Evolutionary conservation across 2,888 invertebrate genomes (phyloP), one percentile per base, ranked within the genome.

Genomic region (Hylaea fasciaria): DNA sequence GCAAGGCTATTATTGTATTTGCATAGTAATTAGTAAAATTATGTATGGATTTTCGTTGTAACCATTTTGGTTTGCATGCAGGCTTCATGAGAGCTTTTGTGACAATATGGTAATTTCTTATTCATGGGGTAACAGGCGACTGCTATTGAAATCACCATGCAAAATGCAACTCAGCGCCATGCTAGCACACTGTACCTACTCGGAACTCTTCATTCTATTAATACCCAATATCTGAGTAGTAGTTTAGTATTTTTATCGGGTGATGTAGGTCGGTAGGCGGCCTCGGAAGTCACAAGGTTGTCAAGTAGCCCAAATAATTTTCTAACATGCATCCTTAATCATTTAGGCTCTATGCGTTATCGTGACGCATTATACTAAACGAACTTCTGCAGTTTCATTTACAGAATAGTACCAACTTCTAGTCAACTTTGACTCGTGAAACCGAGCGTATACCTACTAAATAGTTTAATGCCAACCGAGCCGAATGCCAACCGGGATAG

Each of bases 401-500:
- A 5, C 35, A 11, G 11, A 11, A 11, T 3, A 35, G 35, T 35
- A n/a, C n/a, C n/a, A 11, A 9, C 35, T 35, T 9, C 35, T 35
- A 35, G 35, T 35, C 5, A 35, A 35, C 35, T 35, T 11, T 35
- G 35, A 35, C 35, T 35, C 4, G n/a, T n/a, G 3, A 1, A 3
- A 37, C 11, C 7, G 5, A 7, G 1, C n/a, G n/a, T n/a, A 12
- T 10, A 37, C 37, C 10, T 12, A n/a, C 22, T 52, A 47, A 58
- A 58, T 53, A 53, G 48, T 58, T 53, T 35, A 58, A 53, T 48
- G 52, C 53, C n/a, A n/a, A 53, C 37, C 53, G 52, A 53, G 48
- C 53, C 58, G 48, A 52, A 58, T 48, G 52, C 53, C n/a, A n/a
- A 53, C 37, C 53, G 52, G 48, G 48, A 53, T 53, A 52, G 53